A percentile compares a stretch with the other conserved stretches of the same genome.
phyloP scores from a whole-genome alignment of 2,113 vertebrate species.

The Forbesichthys papilliferus region DNA sequence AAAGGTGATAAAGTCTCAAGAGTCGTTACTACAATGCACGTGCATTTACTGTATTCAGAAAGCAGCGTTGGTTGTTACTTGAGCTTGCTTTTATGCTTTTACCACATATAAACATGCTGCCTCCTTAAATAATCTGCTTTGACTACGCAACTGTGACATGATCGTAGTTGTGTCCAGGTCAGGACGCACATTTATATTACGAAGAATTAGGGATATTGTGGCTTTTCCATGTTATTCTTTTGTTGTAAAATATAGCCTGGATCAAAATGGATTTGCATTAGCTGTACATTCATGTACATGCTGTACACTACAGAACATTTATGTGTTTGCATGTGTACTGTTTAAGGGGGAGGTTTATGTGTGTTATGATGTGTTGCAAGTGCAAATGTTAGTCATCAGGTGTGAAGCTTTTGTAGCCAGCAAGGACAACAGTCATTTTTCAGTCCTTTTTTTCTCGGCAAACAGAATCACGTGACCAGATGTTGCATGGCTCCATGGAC shows the following conservation, averaged over 20 bases:
- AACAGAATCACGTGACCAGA: no score
- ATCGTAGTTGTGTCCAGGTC: slow-evolving; percentile 58
- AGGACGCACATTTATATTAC: slow-evolving; percentile 74
- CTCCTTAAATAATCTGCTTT: slow-evolving; percentile 55
- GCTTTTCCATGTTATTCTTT: slow-evolving; percentile 72
- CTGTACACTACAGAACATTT: background rate
- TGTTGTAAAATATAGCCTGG: slow-evolving; percentile 60
- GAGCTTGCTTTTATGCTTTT: slow-evolving; percentile 71
- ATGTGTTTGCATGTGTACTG: background rate
- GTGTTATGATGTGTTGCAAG: background rate
- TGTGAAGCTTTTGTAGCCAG: no score
- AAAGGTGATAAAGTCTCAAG: slow-evolving; percentile 38
- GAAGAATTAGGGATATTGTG: slow-evolving; percentile 71
- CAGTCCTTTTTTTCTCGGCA: background rate
- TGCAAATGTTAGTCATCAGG: no score
- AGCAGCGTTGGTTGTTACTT: slow-evolving; percentile 72
- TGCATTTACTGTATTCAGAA: slow-evolving; percentile 43
- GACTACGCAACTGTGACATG: slow-evolving; percentile 64
- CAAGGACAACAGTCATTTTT: no score
- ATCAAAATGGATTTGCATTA: slow-evolving; percentile 49
- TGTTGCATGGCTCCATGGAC: no score
- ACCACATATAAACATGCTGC: slow-evolving; percentile 75
- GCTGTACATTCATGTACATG: background rate
- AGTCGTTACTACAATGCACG: slow-evolving; percentile 9
- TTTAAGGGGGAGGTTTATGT: slow-evolving; percentile 2